Base-by-base conservation (phyloP, 2,797 vertebrate species). In the Eremophila alpestris region DNA sequence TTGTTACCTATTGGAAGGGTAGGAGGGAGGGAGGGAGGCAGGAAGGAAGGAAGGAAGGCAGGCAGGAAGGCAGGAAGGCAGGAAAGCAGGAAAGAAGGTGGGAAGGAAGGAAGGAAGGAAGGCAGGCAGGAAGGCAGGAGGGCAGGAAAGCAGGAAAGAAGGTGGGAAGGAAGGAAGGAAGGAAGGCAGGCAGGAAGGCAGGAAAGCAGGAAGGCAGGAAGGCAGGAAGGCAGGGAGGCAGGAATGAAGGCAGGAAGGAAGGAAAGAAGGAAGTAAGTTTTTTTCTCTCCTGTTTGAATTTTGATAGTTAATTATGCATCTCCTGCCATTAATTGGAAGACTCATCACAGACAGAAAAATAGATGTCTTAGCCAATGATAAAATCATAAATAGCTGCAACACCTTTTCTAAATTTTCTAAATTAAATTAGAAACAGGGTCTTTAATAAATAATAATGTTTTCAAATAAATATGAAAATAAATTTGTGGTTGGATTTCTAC, bases 181-280 rank as follows among this genome's bases (percentile, higher is more conserved):
- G 17, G 45, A 2, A 34, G 2, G 11, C 7, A 32, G 45, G 5
- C 3, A 11, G 22, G 34, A 14, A 17, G 17, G 45, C 7, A 60
- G 16, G 43, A 2, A 38, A 2, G 32, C 2, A 34, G 18, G n/a
- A 9, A 15, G 30, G 19, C 5, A 13, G 1, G 13, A 13, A 26
- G 3, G 55, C 34, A 56, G 1, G 18, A 16, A 20, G 21, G 27
- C 6, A 32, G 32, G 27, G 5, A 23, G 36, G 48, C 3, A n/a
- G 13, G 30, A 7, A 29, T 27, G 22, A 5, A 16, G 21, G 24
- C 4, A 13, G 20, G 19, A 10, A 46, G 51, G 7, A 5, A 12
- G 32, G 34, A 17, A 17, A 13, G 48, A 10, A 45, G 17, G 45
- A 2, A 34, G 2, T 23, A 2, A 34, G 17, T 2, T 10, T 75